A percentile compares a stretch with the other conserved stretches of the same genome.
These are phyloP conservation scores for Agapostemon virescens DNA, from an alignment of 2,888 invertebrate genomes.

Conservation along the genomic window DNA sequence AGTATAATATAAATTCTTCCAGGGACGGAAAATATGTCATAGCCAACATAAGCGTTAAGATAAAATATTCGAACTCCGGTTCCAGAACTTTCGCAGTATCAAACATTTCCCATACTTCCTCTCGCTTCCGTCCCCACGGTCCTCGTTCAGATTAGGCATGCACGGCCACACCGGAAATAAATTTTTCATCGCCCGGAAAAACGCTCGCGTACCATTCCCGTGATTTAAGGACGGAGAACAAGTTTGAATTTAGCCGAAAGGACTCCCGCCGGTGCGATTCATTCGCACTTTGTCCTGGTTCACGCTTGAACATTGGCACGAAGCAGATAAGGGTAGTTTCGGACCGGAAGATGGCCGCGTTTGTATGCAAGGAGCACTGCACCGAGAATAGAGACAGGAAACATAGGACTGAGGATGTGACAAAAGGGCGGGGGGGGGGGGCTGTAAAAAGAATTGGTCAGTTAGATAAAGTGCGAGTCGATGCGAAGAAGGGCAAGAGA, in stretches of 20 bases:
- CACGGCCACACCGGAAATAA: slow-evolving; percentile 6
- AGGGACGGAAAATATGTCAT: not conserved
- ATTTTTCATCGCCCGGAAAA: not conserved
- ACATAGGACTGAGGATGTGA: not conserved
- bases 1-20: not conserved
- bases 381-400: slow-evolving; percentile 22
- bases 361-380: slow-evolving; percentile 30
- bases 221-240: slow-evolving; percentile 54
- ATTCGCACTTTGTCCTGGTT: slow-evolving; percentile 26
- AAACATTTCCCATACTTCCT: slow-evolving; percentile 9
- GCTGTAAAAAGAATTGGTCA: slow-evolving; percentile 25
- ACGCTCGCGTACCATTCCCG: slow-evolving; percentile 5
- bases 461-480: not conserved
- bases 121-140: not conserved
- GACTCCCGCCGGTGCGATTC: slow-evolving; percentile 55
- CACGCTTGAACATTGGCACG: slow-evolving; percentile 40
- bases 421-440: slow-evolving; percentile 19
- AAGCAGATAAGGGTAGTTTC: slow-evolving; percentile 65
- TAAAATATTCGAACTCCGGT: not conserved
- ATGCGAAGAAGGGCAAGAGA: slow-evolving; percentile 2
- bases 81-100: not conserved
- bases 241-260: slow-evolving; percentile 42
- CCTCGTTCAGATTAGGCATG: not conserved
- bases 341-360: slow-evolving; percentile 37
- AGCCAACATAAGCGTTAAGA: slow-evolving; percentile 4